These are phyloP conservation scores for Eretmochelys imbricata DNA, from an alignment of 2,113 vertebrate genomes.

Conservation along the genomic window DNA sequence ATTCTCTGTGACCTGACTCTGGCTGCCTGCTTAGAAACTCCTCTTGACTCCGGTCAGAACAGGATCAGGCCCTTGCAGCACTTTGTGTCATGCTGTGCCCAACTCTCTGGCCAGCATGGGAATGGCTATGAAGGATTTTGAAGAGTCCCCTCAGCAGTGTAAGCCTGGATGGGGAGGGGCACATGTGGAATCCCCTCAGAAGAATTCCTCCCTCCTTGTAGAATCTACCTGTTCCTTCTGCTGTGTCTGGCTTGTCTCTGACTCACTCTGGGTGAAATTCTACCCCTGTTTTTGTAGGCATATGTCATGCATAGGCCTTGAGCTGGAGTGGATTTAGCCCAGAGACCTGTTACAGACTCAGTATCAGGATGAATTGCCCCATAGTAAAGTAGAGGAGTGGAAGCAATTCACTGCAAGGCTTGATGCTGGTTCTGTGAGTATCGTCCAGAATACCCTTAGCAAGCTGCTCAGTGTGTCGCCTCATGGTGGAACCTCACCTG, in stretches of 20 bases:
- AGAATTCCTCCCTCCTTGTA: background rate
- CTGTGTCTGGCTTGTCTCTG: background rate
- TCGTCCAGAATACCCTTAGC: background rate
- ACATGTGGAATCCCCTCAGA: background rate
- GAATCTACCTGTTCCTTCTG: background rate
- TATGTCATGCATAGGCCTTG: background rate
- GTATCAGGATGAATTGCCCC: background rate
- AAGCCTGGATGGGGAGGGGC: background rate
- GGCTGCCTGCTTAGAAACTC: background rate
- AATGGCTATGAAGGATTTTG: background rate
- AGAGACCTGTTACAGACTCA: background rate
- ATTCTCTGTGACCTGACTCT: background rate
- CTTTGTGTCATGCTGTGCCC: background rate
- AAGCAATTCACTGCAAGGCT: background rate
- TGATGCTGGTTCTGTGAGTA: background rate
- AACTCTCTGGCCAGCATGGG: background rate
- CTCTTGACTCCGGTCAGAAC: background rate
- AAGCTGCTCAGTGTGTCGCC: background rate
- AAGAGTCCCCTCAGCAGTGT: background rate
- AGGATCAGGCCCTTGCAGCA: fast-evolving
- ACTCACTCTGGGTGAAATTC: background rate
- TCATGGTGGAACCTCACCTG: background rate
- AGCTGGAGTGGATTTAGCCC: too few relatives aligned
- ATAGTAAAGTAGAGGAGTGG: background rate
- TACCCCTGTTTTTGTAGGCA: too few relatives aligned